These are phyloP conservation scores for Philaenus spumarius DNA, from an alignment of 1,140 invertebrate species.

Conservation along the genomic window DNA sequence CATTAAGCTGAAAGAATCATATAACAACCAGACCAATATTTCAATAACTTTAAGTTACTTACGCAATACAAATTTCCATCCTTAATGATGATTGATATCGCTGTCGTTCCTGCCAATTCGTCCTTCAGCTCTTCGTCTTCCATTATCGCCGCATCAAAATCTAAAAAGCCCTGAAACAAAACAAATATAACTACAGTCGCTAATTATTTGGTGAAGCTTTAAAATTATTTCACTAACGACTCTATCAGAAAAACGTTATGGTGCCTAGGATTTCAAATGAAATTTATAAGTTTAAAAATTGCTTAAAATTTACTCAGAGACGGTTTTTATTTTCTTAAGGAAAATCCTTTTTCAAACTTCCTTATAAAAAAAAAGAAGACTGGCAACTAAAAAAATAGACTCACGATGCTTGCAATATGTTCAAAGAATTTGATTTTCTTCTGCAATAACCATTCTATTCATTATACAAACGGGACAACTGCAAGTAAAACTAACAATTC, in stretches of 20 bases:
- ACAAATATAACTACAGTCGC: constrained; percentile 8
- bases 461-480: not conserved
- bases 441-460: too few species aligned
- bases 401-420: too few species aligned
- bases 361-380: too few species aligned
- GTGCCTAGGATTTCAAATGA: too few species aligned
- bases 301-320: too few species aligned
- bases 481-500: not conserved
- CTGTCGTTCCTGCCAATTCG: constrained; percentile 92
- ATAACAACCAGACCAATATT: not conserved
- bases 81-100: constrained; percentile 79
- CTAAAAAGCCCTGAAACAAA: constrained; percentile 67
- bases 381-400: not conserved
- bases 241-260: too few species aligned
- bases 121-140: constrained; percentile 78
- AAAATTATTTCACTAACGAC: too few species aligned
- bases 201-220: not conserved
- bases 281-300: too few species aligned
- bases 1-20: too few species aligned
- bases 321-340: too few species aligned
- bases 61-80: constrained; percentile 77
- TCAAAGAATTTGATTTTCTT: too few species aligned
- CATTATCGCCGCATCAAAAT: constrained; percentile 88
- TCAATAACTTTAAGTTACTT: constrained; percentile 34
- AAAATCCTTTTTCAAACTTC: too few species aligned